phyloP scores from a whole-genome alignment of 2,797 vertebrate genomes.

The Hyperoplus lanceolatus region DNA sequence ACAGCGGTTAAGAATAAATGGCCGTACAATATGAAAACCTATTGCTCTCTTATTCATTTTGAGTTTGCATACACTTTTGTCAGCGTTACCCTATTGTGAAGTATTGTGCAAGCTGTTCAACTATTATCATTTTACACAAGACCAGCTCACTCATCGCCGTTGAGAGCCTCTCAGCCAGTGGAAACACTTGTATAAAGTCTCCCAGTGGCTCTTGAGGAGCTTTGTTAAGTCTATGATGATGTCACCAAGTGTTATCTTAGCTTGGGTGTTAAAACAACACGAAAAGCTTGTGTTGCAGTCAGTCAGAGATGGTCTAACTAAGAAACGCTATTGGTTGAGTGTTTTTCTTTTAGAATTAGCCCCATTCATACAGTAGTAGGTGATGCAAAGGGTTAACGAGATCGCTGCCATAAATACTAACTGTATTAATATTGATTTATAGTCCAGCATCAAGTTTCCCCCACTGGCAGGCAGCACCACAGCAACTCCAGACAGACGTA shows the following conservation, averaged over 20 bases:
- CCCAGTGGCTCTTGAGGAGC: background rate
- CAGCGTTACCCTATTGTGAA: background rate
- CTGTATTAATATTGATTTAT: background rate
- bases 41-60: background rate
- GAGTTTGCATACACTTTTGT: background rate
- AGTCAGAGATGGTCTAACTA: constrained; percentile 5
- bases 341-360: background rate
- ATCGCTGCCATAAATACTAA: too few relatives aligned
- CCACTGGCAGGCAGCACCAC: background rate
- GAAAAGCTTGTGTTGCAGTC: background rate
- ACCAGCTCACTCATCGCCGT: constrained; percentile 3
- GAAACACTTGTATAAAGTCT: constrained; percentile 16
- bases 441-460: background rate
- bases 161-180: background rate
- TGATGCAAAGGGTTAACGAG: background rate
- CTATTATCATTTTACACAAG: background rate
- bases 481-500: background rate
- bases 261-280: background rate
- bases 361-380: background rate
- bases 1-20: background rate
- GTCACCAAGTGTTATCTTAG: constrained; percentile 20
- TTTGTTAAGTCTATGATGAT: constrained; percentile 7
- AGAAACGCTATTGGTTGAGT: background rate
- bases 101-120: background rate
- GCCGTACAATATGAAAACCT: background rate